Evolutionary conservation across 2,113 vertebrate species (phyloP).

Genomic region (Bettongia penicillata): DNA sequence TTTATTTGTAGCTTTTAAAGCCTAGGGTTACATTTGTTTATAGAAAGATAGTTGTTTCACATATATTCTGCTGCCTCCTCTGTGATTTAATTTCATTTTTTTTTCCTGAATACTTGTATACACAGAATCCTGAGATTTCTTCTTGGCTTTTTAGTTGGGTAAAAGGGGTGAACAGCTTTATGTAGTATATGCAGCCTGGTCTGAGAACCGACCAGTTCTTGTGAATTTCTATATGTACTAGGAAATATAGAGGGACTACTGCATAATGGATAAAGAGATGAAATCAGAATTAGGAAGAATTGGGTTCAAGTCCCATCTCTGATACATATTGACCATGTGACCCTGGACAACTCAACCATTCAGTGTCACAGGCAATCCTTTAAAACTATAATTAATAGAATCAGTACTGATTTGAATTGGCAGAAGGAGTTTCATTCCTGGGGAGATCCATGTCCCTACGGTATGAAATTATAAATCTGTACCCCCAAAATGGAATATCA

Average conservation of each 20-base stretch:
- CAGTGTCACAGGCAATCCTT: background rate
- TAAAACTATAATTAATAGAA: background rate
- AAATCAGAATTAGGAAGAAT: background rate
- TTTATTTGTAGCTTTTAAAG: background rate
- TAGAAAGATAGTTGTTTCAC: background rate
- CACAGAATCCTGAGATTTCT: background rate
- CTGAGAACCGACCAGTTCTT: slow-evolving; percentile 11
- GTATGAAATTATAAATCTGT: background rate
- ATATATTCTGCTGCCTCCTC: background rate
- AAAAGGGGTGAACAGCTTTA: background rate
- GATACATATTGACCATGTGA: background rate
- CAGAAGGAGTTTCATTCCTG: background rate
- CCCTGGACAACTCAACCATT: background rate
- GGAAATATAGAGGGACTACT: slow-evolving; percentile 10
- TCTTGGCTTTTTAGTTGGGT: background rate
- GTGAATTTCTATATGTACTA: background rate
- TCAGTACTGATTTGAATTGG: background rate
- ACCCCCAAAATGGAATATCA: background rate
- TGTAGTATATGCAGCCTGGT: background rate
- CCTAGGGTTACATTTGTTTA: background rate
- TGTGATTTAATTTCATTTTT: background rate
- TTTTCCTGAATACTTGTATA: background rate
- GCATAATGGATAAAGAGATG: background rate
- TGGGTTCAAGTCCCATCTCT: background rate
- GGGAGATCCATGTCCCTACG: background rate